Base-by-base conservation (phyloP, 2,113 vertebrate species). In the Crypturellus undulatus region DNA sequence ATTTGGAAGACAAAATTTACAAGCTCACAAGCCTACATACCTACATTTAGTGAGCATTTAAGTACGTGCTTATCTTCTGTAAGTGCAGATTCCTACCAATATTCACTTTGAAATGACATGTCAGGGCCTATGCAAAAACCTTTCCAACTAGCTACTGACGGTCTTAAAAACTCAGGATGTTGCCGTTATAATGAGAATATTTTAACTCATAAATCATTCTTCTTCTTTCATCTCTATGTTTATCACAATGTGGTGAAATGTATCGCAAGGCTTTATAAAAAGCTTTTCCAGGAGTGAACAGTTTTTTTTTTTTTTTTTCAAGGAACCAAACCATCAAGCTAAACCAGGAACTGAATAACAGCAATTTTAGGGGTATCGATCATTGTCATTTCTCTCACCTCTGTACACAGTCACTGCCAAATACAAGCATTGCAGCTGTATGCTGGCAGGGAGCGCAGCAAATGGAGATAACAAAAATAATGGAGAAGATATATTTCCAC, bases 341-440 rank as follows among this genome's bases (percentile, higher is more conserved):
- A 73, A 72, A 70, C 4, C 22, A 34, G 63, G 43, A 87, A 49
- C 22, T 83, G 63, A 91, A 72, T 62, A 40, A 52, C 22, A 89
- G 30, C 40, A 47, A 10, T 63, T 80, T 80, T 64, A 81, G 25
- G 10, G 28, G 28, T 28, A 71, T 58, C 4, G 51, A 42, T 78
- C 63, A 62, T 5, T 58, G 43, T 34, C 40, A 34, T 49, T 94
- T 95, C 87, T 88, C 92, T 95, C 92, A 84, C 76, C 82, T 94
- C 75, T 73, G 38, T 78, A 73, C 47, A 84, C 89, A 84, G 36
- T 78, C 80, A 87, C 56, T 88, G 80, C 34, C 80, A 89, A 90
- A 92, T 30, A 87, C 45, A 93, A 76, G 58, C 76, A 71, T 16
- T 56, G 24, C 15, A 95, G 58, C 52, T 89, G 52, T 38, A 79